Percentiles rank a stretch among this genome's conserved stretches.
These are phyloP conservation scores for Umimayanthus kanabou DNA, from an alignment of 92 coral and sea anemone genomes.

Conservation along the genomic window DNA sequence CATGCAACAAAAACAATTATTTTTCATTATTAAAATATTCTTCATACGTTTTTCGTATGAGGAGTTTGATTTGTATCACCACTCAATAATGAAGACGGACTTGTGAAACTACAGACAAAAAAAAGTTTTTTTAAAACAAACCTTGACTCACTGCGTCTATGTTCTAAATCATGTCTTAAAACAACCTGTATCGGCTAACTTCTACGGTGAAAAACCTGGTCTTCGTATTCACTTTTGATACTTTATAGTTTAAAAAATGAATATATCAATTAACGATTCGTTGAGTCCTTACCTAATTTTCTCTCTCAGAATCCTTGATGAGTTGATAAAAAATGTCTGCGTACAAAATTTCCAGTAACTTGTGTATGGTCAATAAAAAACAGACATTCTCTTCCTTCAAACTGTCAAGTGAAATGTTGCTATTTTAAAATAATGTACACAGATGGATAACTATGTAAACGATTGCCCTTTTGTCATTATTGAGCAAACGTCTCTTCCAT, in stretches of 20 bases:
- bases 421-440: neutral
- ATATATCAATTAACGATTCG: neutral
- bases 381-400: neutral
- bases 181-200: no score
- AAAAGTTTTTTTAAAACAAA: no score
- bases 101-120: no score
- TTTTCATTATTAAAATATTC: no score
- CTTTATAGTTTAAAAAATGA: no score
- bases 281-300: neutral
- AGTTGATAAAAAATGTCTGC: neutral
- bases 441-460: neutral
- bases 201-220: neutral
- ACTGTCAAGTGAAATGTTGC: neutral
- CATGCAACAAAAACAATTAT: no score
- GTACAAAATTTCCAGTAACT: neutral
- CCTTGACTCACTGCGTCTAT: no score
- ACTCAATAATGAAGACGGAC: no score
- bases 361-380: neutral
- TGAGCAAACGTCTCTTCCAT: neutral
- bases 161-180: no score
- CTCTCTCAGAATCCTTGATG: neutral
- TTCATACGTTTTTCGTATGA: no score
- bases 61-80: no score
- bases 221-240: neutral
- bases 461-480: neutral